A percentile compares a stretch with the other conserved stretches of the same genome.
phyloP scores from a whole-genome alignment of 2,797 vertebrate species.

The Hoplostethus mediterraneus region DNA sequence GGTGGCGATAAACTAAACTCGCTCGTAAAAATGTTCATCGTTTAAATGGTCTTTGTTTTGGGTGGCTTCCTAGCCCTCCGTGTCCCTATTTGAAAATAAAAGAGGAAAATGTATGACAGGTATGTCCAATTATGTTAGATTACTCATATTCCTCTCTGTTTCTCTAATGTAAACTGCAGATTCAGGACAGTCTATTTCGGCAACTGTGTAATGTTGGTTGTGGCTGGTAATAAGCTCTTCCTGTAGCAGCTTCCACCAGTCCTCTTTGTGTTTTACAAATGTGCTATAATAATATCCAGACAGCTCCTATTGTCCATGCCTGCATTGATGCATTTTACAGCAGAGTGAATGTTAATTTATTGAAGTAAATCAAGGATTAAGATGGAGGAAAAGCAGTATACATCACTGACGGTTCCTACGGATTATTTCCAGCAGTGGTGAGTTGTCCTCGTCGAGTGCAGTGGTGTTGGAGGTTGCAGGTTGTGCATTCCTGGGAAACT shows the following conservation, averaged over 20 bases:
- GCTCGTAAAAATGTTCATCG: constrained; percentile 15
- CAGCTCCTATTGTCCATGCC: constrained; percentile 29
- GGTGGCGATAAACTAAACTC: constrained; percentile 49
- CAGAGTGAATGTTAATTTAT: constrained; percentile 71
- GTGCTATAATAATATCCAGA: constrained; percentile 14
- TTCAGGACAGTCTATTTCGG: background rate
- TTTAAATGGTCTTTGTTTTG: constrained; percentile 84
- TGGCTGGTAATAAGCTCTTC: constrained; percentile 12
- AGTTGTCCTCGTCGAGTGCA: constrained; percentile 58
- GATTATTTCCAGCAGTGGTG: constrained; percentile 88
- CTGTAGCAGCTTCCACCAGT: constrained; percentile 24
- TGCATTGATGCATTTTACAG: constrained; percentile 44
- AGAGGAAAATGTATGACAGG: constrained; percentile 79
- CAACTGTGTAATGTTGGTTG: constrained; percentile 11
- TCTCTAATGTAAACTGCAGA: background rate
- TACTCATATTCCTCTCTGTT: constrained; percentile 9
- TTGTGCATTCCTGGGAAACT: constrained; percentile 45
- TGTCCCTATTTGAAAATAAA: constrained; percentile 55
- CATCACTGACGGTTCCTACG: constrained; percentile 81
- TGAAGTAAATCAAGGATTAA: constrained; percentile 79
- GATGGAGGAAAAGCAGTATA: constrained; percentile 85
- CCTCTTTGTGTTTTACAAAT: too few relatives aligned
- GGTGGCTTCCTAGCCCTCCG: constrained; percentile 33
- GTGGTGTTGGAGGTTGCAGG: constrained; percentile 54
- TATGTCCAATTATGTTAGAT: constrained; percentile 72